These are phyloP conservation scores for Spilogale gracilis DNA, from an alignment of 2,113 vertebrate species.

Conservation along the genomic window DNA sequence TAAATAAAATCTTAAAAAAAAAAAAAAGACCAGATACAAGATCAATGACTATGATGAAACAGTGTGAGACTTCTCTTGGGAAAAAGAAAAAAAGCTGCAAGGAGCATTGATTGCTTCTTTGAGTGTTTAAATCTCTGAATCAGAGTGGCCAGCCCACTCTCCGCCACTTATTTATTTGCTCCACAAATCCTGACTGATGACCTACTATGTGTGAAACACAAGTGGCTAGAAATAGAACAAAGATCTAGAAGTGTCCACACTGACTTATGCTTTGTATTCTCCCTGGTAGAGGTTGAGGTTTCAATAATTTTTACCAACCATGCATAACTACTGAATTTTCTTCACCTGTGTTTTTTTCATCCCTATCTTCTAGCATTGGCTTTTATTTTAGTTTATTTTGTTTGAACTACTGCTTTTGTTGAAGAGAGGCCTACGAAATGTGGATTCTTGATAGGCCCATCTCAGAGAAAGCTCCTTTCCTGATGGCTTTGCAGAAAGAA, in stretches of 20 bases:
- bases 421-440: background rate
- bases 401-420: background rate
- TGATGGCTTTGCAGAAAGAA: background rate
- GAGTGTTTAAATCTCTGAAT: background rate
- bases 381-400: background rate
- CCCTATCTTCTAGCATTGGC: background rate
- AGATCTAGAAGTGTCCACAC: background rate
- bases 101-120: background rate
- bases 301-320: background rate
- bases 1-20: no score
- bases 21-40: background rate
- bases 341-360: background rate
- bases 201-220: background rate
- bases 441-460: background rate
- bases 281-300: background rate
- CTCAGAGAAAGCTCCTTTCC: background rate
- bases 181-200: background rate
- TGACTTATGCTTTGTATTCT: background rate
- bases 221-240: background rate
- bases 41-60: background rate
- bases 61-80: constrained; percentile 2
- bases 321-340: background rate
- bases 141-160: background rate
- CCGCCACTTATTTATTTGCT: background rate
- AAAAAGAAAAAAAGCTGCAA: background rate